Base-by-base conservation (phyloP, 2,113 vertebrate genomes). In the Hippocampus barbouri region DNA sequence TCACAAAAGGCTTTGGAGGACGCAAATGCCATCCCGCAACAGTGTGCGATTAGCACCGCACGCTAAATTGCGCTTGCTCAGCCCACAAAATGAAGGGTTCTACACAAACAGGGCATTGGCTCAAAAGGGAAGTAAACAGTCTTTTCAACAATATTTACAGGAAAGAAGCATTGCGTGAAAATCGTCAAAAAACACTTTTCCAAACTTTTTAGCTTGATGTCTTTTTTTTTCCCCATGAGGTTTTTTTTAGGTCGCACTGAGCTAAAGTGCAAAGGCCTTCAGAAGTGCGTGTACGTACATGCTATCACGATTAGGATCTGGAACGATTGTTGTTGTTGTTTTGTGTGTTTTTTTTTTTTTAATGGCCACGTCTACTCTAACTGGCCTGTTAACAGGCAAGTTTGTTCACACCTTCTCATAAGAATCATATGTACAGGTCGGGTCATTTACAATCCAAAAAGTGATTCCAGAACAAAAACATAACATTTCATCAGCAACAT, bases 401-500 rank as follows among this genome's bases (percentile, higher is more conserved):
- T 27, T 59, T 59, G 23, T 61, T 34, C 27, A 18, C 59, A 34
- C 56, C 27, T 34, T 61, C 27, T 18, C 25, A 18, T 61, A 20
- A 61, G 59, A 27, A 61, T 61, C 59, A 30, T 61, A 61, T 61
- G 7, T 61, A 61, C 59, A 61, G 30, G 57, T 34, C 23, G 27
- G 57, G 10, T 0, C 57, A 59, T 60, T 60, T 60, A 60, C 14
- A 61, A 61, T 34, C 18, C 59, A 34, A 18, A 61, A 3, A 16
- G 12, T 34, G 59, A 61, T 61, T 61, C 23, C 27, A 61, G 27
- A 61, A 4, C 27, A 30, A 61, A 61, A 34, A 61, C 25, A 25
- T 27, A 60, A 34, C 59, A 30, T 60, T 30, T 25, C 30, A 20
- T 34, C 27, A 61, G 27, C 59, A 18, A 34, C 27, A 61, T 61